Evolutionary conservation across 2,888 invertebrate genomes (phyloP), one percentile per base, ranked within the genome.

Genomic region (Xestoiulus laeticollis): DNA sequence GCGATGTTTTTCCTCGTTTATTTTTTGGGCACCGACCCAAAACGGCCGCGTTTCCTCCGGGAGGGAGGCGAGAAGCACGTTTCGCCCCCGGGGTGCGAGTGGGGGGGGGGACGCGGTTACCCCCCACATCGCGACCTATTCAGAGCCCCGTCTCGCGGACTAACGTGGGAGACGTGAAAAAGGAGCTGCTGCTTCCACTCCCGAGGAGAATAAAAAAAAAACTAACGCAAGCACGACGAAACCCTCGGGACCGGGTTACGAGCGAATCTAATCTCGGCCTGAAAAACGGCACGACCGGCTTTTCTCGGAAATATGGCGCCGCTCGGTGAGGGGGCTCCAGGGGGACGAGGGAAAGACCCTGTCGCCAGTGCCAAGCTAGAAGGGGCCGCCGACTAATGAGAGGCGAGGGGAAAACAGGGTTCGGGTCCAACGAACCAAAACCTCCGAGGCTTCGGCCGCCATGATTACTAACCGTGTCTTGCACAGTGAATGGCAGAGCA

Each of bases 261-360:
- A 59, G 59, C 59, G 59, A 59, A 59, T 19, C 59, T 59, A 59
- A 59, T 59, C 59, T 59, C 59, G 59, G 59, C 59, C 59, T 22
- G 59, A 59, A 59, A 59, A 59, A 59, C 59, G 59, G n/a, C 59
- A 59, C 59, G 59, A 59, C 59, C n/a, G 59, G n/a, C 59, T 59
- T 59, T 59, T 59, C 59, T 59, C 59, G 59, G 59, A 59, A 59
- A 59, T 59, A 22, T 59, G 59, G 59, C 59, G 59, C 59, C 59
- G 59, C 59, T 22, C 59, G 59, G n/a, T 22, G 38, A 38, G 38
- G 38, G 38, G 38, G 59, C 22, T n/a, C 4, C 5, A 59, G 22
- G n/a, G n/a, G 59, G 59, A 4, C n/a, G n/a, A 19, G 59, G 59
- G 59, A 59, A n/a, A 0, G n/a, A 59, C 48, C 48, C 0, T 48